Conservation (phyloP, 2,888 invertebrate species). For the Cryptocheilus praepositus region DNA sequence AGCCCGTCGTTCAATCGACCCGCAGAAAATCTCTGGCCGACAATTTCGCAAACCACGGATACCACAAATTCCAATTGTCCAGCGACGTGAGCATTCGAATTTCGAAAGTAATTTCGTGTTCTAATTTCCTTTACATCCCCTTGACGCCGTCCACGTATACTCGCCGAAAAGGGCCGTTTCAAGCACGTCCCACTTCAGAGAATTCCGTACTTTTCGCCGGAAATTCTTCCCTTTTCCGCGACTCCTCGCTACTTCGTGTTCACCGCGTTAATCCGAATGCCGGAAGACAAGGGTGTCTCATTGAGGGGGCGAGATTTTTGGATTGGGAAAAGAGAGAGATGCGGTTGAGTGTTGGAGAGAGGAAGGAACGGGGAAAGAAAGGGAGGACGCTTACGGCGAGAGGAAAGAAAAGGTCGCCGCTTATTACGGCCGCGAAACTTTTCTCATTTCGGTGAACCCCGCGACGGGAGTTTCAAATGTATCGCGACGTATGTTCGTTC, state of each 20-base stretch:
- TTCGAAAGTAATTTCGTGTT: neutral
- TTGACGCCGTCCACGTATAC: neutral
- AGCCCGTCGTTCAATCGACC: no score
- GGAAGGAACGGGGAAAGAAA: conserved; percentile 19
- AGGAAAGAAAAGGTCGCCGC: conserved; percentile 43
- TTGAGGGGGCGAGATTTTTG: conserved; percentile 10
- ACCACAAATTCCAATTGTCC: neutral
- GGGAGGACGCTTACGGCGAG: conserved; percentile 18
- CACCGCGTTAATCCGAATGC: conserved; percentile 32
- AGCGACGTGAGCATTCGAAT: neutral
- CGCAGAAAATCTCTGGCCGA: no score
- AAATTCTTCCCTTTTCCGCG: conserved; percentile 32
- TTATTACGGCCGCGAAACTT: conserved; percentile 67
- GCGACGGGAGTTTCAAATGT: conserved; percentile 41
- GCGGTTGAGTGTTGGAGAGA: no score
- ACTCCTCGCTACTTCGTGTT: conserved; percentile 32
- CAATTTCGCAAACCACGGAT: no score
- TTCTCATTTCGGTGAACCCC: conserved; percentile 64
- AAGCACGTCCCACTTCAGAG: neutral
- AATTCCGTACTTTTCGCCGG: neutral
- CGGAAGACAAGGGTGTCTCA: conserved; percentile 5
- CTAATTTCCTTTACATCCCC: neutral
- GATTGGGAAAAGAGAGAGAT: conserved; percentile 2
- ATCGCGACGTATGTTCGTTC: conserved; percentile 36
- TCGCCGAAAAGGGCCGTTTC: no score